These are phyloP conservation scores for Pachypanchax playfairii DNA, from an alignment of 2,113 vertebrate species.

Conservation along the genomic window DNA sequence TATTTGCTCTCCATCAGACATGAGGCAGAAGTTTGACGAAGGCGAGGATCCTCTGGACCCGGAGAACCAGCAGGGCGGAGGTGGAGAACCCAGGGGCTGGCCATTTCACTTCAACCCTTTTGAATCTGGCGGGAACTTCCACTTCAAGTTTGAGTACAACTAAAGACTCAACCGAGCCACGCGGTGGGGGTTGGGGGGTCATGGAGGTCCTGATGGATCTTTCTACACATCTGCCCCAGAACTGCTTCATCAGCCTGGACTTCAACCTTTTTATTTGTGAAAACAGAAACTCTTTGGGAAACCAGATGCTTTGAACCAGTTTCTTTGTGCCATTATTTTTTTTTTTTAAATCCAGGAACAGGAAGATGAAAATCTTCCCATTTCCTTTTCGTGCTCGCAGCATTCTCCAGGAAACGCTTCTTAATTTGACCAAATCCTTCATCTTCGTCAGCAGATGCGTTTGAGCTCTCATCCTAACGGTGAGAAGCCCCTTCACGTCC, in stretches of 20 bases:
- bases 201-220: too few species aligned
- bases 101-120: conserved; percentile 86
- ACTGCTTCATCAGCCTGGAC: conserved; percentile 31
- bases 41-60: conserved; percentile 87
- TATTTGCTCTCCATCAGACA: conserved; percentile 65
- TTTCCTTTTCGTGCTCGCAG: conserved; percentile 37
- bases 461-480: too few species aligned
- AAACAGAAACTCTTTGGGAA: conserved; percentile 19
- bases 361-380: conserved; percentile 8
- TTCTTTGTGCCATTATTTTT: conserved; percentile 60
- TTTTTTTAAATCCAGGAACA: conserved; percentile 34
- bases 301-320: too few species aligned
- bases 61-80: conserved; percentile 83
- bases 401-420: conserved; percentile 47
- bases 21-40: conserved; percentile 86
- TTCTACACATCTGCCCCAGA: conserved; percentile 35
- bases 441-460: too few species aligned
- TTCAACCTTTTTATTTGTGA: conserved; percentile 10
- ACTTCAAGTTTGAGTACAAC: conserved; percentile 87
- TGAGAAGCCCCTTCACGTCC: too few species aligned
- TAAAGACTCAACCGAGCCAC: conserved; percentile 52
- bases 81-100: conserved; percentile 75
- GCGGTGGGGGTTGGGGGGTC: too few species aligned
- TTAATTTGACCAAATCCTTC: too few species aligned
- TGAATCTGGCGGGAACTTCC: conserved; percentile 83